These are phyloP conservation scores for Spilosoma lubricipeda DNA, from an alignment of 2,888 invertebrate species.

Conservation along the genomic window DNA sequence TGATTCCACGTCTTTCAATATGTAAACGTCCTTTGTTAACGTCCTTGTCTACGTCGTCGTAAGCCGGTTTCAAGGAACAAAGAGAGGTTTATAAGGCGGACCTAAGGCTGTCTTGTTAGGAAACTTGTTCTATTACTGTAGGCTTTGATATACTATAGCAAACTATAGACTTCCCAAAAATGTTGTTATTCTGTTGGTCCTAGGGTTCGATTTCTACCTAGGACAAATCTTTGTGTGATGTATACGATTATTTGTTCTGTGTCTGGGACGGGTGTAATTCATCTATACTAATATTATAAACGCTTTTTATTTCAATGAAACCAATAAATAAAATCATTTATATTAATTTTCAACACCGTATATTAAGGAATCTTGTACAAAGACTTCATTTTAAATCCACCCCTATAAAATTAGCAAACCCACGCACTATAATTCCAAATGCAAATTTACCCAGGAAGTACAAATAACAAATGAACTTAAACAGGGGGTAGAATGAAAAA, in stretches of 20 bases:
- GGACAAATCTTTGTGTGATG: no score
- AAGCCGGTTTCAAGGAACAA: conserved; percentile 10
- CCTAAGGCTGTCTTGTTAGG: not conserved
- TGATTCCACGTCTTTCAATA: conserved; percentile 1
- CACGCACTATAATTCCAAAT: conserved; percentile 46
- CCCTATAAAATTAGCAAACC: conserved; percentile 36
- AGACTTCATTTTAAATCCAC: conserved; percentile 17
- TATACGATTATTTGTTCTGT: no score
- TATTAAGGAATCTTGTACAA: not conserved
- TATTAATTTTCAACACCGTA: not conserved
- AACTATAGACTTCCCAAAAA: not conserved
- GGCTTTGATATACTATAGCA: not conserved
- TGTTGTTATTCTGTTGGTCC: no score
- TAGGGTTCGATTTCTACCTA: no score
- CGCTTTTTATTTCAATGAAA: no score
- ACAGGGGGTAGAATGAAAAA: conserved; percentile 18
- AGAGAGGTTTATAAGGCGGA: conserved; percentile 5
- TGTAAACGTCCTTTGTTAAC: not conserved
- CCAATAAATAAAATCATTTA: not conserved
- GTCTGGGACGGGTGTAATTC: no score
- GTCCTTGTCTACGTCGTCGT: not conserved
- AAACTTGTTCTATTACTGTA: not conserved
- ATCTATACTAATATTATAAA: no score
- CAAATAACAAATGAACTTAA: conserved; percentile 26
- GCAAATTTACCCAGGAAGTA: conserved; percentile 42